These are phyloP conservation scores for Cheilosia grossa DNA, from an alignment of 2,888 invertebrate species.

Conservation along the genomic window DNA sequence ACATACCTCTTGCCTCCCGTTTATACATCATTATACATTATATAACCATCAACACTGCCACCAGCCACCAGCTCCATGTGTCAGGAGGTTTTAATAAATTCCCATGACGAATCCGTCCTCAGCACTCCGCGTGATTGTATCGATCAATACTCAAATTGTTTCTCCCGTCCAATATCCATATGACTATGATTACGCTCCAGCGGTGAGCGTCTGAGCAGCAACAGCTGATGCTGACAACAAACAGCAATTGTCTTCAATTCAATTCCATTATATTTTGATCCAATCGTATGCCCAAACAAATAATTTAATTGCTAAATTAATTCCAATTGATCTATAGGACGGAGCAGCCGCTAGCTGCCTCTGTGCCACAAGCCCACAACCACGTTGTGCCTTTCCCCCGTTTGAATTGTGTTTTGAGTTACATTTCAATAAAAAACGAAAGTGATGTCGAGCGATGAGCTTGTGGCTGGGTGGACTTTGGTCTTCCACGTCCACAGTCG, in stretches of 20 bases:
- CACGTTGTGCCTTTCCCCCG: background rate
- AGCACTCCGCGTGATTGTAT: conserved; percentile 26
- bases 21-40: no score
- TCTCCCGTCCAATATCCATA: conserved; percentile 25
- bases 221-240: conserved; percentile 11
- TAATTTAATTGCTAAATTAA: conserved; percentile 47
- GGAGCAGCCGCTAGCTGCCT: background rate
- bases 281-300: conserved; percentile 60
- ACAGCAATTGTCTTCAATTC: conserved; percentile 46
- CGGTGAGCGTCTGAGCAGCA: background rate
- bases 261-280: conserved; percentile 52
- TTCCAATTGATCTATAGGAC: conserved; percentile 51
- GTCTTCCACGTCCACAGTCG: background rate
- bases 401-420: conserved; percentile 16
- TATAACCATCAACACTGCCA: background rate
- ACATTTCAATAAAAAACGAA: conserved; percentile 32
- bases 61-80: conserved; percentile 3
- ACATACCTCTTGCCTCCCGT: no score
- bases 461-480: conserved; percentile 49
- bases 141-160: background rate
- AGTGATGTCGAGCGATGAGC: conserved; percentile 2
- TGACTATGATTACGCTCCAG: background rate
- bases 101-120: conserved; percentile 42
- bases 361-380: background rate
- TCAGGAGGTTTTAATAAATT: conserved; percentile 42